Conservation (phyloP, 1,140 invertebrate species). For the Drosophila quadrilineata region DNA sequence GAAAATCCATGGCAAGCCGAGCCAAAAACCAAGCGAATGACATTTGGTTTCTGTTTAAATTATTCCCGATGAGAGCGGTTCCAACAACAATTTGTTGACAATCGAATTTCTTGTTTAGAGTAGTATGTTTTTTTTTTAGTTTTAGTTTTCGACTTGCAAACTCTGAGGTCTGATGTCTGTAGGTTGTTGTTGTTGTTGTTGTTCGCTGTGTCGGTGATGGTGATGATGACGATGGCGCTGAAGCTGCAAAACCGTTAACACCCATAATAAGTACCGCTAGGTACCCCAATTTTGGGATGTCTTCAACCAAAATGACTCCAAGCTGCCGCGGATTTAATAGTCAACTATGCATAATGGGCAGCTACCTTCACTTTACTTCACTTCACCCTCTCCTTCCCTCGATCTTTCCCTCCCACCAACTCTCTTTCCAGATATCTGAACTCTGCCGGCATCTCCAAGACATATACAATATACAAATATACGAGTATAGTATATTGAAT, state of each 20-base stretch:
- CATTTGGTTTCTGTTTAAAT: conserved; percentile 68
- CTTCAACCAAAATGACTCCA: conserved; percentile 25
- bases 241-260: conserved; percentile 70
- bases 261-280: conserved; percentile 78
- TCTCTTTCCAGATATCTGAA: neutral
- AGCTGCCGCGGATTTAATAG: conserved; percentile 54
- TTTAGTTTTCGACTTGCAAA: conserved; percentile 45
- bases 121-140: conserved; percentile 13
- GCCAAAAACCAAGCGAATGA: conserved; percentile 55
- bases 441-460: too few relatives aligned
- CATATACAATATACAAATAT: too few relatives aligned
- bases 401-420: neutral
- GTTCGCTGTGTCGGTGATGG: too few relatives aligned
- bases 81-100: conserved; percentile 46
- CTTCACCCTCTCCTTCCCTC: neutral
- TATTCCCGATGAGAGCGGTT: conserved; percentile 46
- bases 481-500: conserved; percentile 10
- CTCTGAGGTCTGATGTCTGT: conserved; percentile 39
- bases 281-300: conserved; percentile 70
- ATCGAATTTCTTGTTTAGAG: conserved; percentile 45
- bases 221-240: too few relatives aligned
- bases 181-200: too few relatives aligned
- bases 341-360: conserved; percentile 64
- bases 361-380: neutral
- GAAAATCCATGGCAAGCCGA: conserved; percentile 27